Conservation (phyloP, 2,888 invertebrate genomes). For the Phortica magna region DNA sequence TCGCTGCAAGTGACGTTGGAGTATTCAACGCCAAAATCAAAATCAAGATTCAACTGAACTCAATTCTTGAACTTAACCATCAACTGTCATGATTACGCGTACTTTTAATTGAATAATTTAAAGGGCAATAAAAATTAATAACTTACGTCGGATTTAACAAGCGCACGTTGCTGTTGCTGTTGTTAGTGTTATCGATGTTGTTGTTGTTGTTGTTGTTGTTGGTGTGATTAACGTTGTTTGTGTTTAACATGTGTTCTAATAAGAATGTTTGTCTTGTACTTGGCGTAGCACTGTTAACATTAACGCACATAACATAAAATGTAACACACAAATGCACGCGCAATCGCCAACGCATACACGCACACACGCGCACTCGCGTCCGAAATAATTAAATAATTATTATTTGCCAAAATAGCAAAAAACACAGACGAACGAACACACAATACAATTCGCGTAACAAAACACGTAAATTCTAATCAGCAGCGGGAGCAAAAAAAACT, state of each 20-base stretch:
- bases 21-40: constrained; percentile 7
- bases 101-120: constrained; percentile 55
- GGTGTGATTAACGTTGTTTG: background rate
- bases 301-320: background rate
- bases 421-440: background rate
- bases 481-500: background rate
- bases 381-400: constrained; percentile 23
- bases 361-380: constrained; percentile 44
- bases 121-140: constrained; percentile 49
- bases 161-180: constrained; percentile 18
- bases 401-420: constrained; percentile 13
- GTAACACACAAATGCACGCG: no score
- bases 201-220: background rate
- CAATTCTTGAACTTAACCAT: constrained; percentile 55
- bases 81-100: constrained; percentile 49
- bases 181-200: constrained; percentile 34
- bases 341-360: constrained; percentile 35
- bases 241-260: constrained; percentile 12
- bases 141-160: constrained; percentile 52
- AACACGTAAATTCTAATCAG: constrained; percentile 28
- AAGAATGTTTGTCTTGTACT: background rate
- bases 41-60: constrained; percentile 39
- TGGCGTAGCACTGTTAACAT: constrained; percentile 8
- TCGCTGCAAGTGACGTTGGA: background rate
- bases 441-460: background rate